Evolutionary conservation across 2,888 invertebrate species (phyloP).

Genomic region (Hydropsyche betteni): DNA sequence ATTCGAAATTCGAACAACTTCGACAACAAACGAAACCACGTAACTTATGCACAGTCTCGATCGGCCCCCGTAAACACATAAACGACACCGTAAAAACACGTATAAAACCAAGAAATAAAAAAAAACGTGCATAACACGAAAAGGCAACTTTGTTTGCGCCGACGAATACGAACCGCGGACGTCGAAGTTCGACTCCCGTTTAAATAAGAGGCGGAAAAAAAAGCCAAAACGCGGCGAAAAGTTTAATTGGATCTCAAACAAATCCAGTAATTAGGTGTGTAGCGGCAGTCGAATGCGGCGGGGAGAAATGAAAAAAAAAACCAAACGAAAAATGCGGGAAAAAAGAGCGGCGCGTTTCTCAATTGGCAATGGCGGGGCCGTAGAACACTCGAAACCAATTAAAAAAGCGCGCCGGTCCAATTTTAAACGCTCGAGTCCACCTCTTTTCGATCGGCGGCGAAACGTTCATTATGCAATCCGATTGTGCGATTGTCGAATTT

Average conservation of each 20-base stretch:
- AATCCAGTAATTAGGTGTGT: slow-evolving; percentile 25
- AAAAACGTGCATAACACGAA: too few species aligned
- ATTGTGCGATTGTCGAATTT: not conserved
- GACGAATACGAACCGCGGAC: too few species aligned
- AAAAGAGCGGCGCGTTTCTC: not conserved
- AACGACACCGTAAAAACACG: too few species aligned
- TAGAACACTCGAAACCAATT: slow-evolving; percentile 21
- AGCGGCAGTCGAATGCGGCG: not conserved
- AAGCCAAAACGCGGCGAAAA: not conserved
- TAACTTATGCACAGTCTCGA: too few species aligned
- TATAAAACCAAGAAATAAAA: too few species aligned
- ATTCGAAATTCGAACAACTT: too few species aligned
- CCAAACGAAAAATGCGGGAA: not conserved
- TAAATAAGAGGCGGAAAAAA: slow-evolving; percentile 9
- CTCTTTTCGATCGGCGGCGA: too few species aligned
- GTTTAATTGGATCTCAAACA: slow-evolving; percentile 30
- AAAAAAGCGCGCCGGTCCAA: slow-evolving; percentile 11
- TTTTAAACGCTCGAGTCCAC: too few species aligned
- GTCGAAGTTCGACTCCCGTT: not conserved
- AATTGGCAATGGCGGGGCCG: slow-evolving; percentile 1
- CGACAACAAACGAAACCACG: too few species aligned
- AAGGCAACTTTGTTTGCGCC: too few species aligned
- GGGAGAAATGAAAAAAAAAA: not conserved
- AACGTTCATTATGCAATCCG: not conserved
- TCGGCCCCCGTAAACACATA: too few species aligned